Percentiles rank a stretch among this genome's conserved stretches.
phyloP scores from a whole-genome alignment of 37 sponge, comb jelly and placozoan species.

The Halisarca cf. caerulea region DNA sequence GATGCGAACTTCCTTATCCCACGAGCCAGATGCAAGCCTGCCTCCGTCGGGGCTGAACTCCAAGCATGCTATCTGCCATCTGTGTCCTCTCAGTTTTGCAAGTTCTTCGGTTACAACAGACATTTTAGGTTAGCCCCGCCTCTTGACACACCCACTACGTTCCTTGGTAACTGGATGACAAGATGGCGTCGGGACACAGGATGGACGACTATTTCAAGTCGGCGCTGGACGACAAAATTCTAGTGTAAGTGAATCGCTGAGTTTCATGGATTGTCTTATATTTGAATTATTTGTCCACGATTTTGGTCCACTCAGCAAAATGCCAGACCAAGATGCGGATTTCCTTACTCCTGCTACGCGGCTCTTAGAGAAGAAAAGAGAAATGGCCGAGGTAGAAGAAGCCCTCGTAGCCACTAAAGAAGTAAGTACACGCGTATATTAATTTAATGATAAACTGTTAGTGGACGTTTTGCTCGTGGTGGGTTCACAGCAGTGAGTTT shows the following conservation, averaged over 20 bases:
- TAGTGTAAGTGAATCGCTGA: constrained; percentile 87
- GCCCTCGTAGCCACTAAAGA: constrained; percentile 88
- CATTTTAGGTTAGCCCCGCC: constrained; percentile 49
- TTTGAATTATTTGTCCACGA: too few relatives aligned
- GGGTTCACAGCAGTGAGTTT: too few relatives aligned
- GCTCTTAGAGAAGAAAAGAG: constrained; percentile 95
- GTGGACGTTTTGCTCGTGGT: too few relatives aligned
- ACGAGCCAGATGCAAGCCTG: constrained; percentile 66
- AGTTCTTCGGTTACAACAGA: constrained; percentile 74
- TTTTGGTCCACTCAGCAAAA: constrained; percentile 80
- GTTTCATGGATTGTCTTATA: too few relatives aligned
- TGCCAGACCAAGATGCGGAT: constrained; percentile 95
- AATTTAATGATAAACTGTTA: too few relatives aligned
- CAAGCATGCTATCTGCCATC: constrained; percentile 79
- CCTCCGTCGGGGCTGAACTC: constrained; percentile 73
- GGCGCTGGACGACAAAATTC: constrained; percentile 92
- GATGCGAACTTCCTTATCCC: constrained; percentile 86
- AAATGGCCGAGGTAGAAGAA: constrained; percentile 92
- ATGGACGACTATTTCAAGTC: constrained; percentile 94
- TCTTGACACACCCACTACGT: background rate
- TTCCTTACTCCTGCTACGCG: constrained; percentile 95
- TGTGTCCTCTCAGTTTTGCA: constrained; percentile 56
- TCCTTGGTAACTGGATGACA: background rate
- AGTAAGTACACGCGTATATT: constrained; percentile 26
- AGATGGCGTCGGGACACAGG: constrained; percentile 43